Base-by-base conservation (phyloP, 2,797 vertebrate species). In the Pogoniulus pusillus region DNA sequence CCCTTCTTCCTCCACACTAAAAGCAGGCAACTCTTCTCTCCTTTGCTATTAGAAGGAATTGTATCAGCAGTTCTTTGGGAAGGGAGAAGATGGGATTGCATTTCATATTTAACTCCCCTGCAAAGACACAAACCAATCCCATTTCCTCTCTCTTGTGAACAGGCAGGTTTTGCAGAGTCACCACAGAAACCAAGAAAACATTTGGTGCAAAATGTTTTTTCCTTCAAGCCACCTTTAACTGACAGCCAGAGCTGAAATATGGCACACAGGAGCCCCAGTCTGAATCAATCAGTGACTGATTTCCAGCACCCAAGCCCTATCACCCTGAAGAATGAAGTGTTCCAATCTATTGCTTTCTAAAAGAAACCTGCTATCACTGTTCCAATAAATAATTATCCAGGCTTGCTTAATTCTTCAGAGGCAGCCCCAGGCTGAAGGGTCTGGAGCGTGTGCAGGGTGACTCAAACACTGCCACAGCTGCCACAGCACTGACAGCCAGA, bases 351-450 rank as follows among this genome's bases (percentile, higher is more conserved):
- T 58, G 57, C 55, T 89, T 92, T 91, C 70, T 85, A 41, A 87
- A 92, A 82, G 65, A 96, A 93, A 87, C 58, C 49, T 64, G n/a
- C 47, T 70, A 22, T 90, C 69, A 75, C 70, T 54, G 7, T 81
- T 93, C 39, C 53, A 83, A 75, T 73, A 93, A 93, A 87, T 87
- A 94, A 83, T 89, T 83, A 81, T 66, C 45, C 37, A 49, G 19
- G 76, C 70, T 59, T 85, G 73, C 41, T 71, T 83, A 94, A 93
- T 89, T 90, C 55, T 35, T 90, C 63, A 78, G 68, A 68, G 62
- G 20, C 3, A 23, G 69, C 81, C 74, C 13, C 37, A 77, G 45
- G 51, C 37, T 66, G 71, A 45, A 23, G n/a, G 63, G 65, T 63
- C 89, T 53, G 81, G 45, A 47, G 69, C 53, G 51, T 70, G 55